A percentile compares a stretch with the other conserved stretches of the same genome.
Conservation (phyloP, 2,888 invertebrate species). For the Acleris sparsana region DNA sequence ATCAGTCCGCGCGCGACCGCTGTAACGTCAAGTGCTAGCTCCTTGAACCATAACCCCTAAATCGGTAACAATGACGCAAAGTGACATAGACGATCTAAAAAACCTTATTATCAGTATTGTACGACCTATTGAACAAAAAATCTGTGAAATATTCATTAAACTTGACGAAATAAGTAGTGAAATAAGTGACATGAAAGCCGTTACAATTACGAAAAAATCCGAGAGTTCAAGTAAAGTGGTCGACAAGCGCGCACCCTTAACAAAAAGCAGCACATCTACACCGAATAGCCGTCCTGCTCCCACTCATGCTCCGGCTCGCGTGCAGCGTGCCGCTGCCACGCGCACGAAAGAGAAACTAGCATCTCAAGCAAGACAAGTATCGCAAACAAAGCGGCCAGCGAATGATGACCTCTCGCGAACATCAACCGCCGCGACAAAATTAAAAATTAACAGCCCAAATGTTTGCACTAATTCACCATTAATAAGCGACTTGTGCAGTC, state of each 20-base stretch:
- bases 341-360: slow-evolving; percentile 9
- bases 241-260: not conserved
- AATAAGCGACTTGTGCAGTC: no score
- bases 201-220: not conserved
- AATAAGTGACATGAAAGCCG: slow-evolving; percentile 3
- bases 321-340: not conserved
- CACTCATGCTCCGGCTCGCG: not conserved
- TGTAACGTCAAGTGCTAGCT: no score
- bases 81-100: not conserved
- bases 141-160: not conserved
- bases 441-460: no score
- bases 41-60: no score
- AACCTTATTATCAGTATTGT: not conserved
- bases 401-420: not conserved
- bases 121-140: not conserved
- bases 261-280: not conserved
- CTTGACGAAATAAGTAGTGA: not conserved
- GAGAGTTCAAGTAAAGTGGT: not conserved
- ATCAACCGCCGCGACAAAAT: no score
- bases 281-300: slow-evolving; percentile 3
- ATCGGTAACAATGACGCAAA: not conserved
- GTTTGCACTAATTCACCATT: no score
- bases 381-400: not conserved
- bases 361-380: not conserved
- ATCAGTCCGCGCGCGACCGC: no score